Evolutionary conservation across 1,140 invertebrate species (phyloP).

Genomic region (Leptinotarsa defecta): DNA sequence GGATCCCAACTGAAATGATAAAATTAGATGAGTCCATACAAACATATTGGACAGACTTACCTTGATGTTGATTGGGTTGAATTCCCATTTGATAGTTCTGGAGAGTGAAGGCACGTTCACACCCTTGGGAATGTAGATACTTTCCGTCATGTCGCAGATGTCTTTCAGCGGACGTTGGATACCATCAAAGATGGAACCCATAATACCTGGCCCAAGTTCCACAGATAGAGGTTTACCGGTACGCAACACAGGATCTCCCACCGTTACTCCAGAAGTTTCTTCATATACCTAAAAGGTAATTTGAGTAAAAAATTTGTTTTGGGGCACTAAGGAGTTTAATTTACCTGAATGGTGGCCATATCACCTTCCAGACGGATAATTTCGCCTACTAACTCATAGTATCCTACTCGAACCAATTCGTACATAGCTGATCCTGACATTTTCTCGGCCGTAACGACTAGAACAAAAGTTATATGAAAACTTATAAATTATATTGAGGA

Average conservation of each 20-base stretch:
- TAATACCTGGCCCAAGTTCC: slow-evolving; percentile 98
- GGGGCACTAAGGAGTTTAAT: neutral
- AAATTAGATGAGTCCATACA: neutral
- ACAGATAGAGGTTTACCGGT: slow-evolving; percentile 98
- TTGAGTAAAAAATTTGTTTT: too few relatives aligned
- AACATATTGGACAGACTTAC: slow-evolving; percentile 56
- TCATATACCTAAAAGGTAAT: slow-evolving; percentile 71
- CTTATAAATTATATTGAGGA: slow-evolving; percentile 16
- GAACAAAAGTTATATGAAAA: neutral
- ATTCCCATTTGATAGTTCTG: slow-evolving; percentile 88
- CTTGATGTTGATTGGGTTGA: slow-evolving; percentile 85
- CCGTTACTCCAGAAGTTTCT: slow-evolving; percentile 99
- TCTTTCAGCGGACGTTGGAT: slow-evolving; percentile 98
- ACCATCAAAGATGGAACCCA: slow-evolving; percentile 99
- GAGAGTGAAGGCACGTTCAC: slow-evolving; percentile 91
- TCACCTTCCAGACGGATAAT: slow-evolving; percentile 99
- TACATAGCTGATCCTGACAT: slow-evolving; percentile 99
- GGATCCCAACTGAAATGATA: slow-evolving; percentile 72
- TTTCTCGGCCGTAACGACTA: slow-evolving; percentile 97
- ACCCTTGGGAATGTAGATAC: slow-evolving; percentile 99
- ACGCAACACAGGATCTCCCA: slow-evolving; percentile 96
- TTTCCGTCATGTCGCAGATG: slow-evolving; percentile 90
- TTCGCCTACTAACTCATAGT: slow-evolving; percentile 97
- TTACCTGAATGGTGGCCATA: slow-evolving; percentile 97
- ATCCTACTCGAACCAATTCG: slow-evolving; percentile 98